Evolutionary conservation across 2,113 vertebrate genomes (phyloP).

Genomic region (Clinocottus analis): DNA sequence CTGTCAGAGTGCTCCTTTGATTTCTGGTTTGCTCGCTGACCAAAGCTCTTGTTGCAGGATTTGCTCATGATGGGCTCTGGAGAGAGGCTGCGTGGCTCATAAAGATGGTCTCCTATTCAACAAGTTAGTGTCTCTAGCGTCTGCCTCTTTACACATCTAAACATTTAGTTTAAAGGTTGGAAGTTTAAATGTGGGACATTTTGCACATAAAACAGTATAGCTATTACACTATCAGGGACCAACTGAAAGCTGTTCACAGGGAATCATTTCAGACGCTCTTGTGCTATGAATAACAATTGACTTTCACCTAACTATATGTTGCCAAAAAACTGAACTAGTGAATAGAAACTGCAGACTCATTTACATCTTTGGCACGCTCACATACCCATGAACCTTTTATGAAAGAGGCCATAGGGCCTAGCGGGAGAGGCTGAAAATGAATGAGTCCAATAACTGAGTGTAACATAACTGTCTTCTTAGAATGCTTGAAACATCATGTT

Average conservation of each 20-base stretch:
- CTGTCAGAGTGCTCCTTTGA: constrained; percentile 12
- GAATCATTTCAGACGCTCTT: background rate
- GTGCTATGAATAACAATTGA: background rate
- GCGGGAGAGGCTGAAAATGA: constrained; percentile 1
- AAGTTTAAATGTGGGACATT: background rate
- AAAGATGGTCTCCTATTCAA: background rate
- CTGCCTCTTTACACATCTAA: background rate
- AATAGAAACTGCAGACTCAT: background rate
- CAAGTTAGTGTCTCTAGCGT: background rate
- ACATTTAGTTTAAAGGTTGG: background rate
- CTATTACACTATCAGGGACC: background rate
- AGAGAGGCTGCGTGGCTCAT: background rate
- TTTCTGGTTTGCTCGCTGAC: background rate
- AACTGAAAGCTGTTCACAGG: too few species aligned
- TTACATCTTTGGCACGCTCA: constrained; percentile 7
- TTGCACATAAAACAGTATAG: background rate
- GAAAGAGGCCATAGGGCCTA: background rate
- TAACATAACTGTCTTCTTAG: constrained; percentile 4
- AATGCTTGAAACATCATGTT: constrained; percentile 7
- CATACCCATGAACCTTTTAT: background rate
- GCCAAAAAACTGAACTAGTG: background rate
- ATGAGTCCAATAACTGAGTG: constrained; percentile 11
- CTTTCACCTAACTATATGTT: background rate
- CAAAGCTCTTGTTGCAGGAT: constrained; percentile 2
- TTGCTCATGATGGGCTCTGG: background rate